Percentiles rank a stretch among this genome's conserved stretches.
Conservation (phyloP, 2,888 invertebrate species). For the Sialis fuliginosa region DNA sequence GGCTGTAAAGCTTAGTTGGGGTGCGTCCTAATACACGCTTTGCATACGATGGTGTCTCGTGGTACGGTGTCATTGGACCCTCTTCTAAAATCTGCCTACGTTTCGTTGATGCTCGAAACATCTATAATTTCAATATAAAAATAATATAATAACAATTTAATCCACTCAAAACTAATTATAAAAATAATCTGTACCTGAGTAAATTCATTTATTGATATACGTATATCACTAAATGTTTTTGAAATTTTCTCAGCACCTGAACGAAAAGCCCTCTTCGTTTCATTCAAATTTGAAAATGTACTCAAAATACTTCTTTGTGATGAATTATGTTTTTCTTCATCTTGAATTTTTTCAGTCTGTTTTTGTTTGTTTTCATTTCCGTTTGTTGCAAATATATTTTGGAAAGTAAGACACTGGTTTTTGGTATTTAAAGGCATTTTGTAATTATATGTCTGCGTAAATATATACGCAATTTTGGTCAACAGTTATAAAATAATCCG, state of each 20-base stretch:
- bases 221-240: conserved; percentile 38
- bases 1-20: conserved; percentile 57
- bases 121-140: conserved; percentile 20
- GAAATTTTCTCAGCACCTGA: conserved; percentile 49
- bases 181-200: neutral
- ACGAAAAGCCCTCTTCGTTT: conserved; percentile 42
- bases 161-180: neutral
- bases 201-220: neutral
- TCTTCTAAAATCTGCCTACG: conserved; percentile 33
- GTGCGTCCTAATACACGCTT: conserved; percentile 39
- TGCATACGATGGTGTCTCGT: conserved; percentile 28
- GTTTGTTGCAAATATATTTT: too few species aligned
- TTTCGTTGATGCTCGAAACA: conserved; percentile 33
- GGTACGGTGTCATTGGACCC: conserved; percentile 28
- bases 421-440: too few species aligned
- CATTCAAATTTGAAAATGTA: conserved; percentile 31
- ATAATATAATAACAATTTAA: neutral
- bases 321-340: too few species aligned
- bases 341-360: too few species aligned
- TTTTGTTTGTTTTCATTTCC: too few species aligned
- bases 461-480: too few species aligned
- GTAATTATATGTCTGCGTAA: too few species aligned
- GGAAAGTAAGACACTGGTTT: too few species aligned
- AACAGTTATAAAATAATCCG: too few species aligned
- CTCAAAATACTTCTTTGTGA: conserved; percentile 17